These are phyloP conservation scores for Drosophila obscura DNA, from an alignment of 1,140 invertebrate species.

Conservation along the genomic window DNA sequence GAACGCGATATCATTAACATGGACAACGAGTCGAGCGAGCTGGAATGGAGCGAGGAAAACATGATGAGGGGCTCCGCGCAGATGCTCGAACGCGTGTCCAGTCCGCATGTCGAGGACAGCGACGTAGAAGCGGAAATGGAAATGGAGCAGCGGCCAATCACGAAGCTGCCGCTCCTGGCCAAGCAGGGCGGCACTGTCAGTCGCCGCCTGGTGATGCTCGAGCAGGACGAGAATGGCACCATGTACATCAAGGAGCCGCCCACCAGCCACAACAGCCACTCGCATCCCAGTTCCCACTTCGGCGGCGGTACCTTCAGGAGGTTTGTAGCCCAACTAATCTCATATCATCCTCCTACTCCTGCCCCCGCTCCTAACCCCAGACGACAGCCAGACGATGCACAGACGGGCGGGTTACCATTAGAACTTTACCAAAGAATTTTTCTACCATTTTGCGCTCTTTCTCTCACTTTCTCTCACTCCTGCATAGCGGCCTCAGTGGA, in stretches of 20 bases:
- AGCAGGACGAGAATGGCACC: conserved; percentile 44
- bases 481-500: neutral
- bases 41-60: conserved; percentile 3
- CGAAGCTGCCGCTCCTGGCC: conserved; percentile 15
- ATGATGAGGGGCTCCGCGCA: neutral
- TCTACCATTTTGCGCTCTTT: neutral
- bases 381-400: conserved; percentile 62
- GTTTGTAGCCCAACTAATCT: conserved; percentile 46
- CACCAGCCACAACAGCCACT: neutral
- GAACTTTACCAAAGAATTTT: conserved; percentile 2
- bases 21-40: conserved; percentile 21
- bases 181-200: conserved; percentile 31
- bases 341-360: no score
- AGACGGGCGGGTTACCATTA: conserved; percentile 21
- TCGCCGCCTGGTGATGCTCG: conserved; percentile 41
- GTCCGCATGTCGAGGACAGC: neutral
- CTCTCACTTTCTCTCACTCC: conserved; percentile 1
- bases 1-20: conserved; percentile 16
- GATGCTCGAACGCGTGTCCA: neutral
- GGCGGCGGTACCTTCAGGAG: conserved; percentile 14
- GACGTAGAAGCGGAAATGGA: neutral
- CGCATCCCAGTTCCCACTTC: conserved; percentile 1
- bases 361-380: neutral
- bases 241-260: conserved; percentile 54
- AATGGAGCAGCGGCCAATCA: neutral